phyloP scores from a whole-genome alignment of 1,140 invertebrate genomes.

The Pachyrhynchus sulphureomaculatus region DNA sequence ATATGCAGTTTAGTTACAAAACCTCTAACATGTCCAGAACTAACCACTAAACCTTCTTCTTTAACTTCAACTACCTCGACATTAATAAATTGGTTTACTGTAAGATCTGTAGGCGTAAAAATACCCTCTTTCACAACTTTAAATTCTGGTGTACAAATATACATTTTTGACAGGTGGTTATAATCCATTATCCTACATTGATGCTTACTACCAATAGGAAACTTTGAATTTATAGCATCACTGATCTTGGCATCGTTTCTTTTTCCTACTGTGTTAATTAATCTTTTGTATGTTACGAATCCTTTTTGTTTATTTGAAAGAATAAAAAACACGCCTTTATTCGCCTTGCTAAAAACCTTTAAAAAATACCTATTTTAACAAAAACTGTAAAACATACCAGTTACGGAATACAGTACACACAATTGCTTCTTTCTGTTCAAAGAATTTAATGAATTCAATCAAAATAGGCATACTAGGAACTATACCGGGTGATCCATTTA shows the following conservation, averaged over 20 bases:
- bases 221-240: conserved; percentile 52
- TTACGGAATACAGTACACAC: too few species aligned
- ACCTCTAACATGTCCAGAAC: conserved; percentile 48
- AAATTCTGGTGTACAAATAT: conserved; percentile 61
- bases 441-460: too few species aligned
- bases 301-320: conserved; percentile 56
- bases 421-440: too few species aligned
- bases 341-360: conserved; percentile 52
- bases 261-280: conserved; percentile 27
- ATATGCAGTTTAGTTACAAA: conserved; percentile 48
- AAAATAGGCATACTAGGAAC: too few species aligned
- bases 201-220: conserved; percentile 55
- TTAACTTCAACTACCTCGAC: conserved; percentile 52
- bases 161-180: conserved; percentile 58
- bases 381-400: too few species aligned
- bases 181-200: conserved; percentile 61
- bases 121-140: conserved; percentile 55
- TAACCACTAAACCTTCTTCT: conserved; percentile 50
- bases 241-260: conserved; percentile 41
- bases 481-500: too few species aligned
- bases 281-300: conserved; percentile 55
- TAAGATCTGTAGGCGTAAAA: conserved; percentile 55
- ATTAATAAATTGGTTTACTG: conserved; percentile 55
- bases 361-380: background rate
- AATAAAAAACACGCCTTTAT: conserved; percentile 58